Conservation (phyloP, 1,140 invertebrate genomes). For the Anoplophora glabripennis region DNA sequence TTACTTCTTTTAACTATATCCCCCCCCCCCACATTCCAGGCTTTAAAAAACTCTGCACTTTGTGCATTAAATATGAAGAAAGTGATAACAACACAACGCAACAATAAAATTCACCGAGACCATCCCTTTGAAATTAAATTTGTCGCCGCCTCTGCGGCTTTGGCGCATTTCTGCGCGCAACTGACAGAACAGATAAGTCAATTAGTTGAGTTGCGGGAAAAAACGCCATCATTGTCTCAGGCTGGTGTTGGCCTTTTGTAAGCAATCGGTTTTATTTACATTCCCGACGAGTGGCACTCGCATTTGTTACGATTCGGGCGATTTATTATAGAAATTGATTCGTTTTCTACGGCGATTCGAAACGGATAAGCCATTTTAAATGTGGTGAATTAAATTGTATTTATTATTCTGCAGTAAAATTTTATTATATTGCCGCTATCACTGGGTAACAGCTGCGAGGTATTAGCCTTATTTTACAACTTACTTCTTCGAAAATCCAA, state of each 20-base stretch:
- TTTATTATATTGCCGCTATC: no score
- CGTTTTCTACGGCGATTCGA: constrained; percentile 9
- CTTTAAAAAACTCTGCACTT: no score
- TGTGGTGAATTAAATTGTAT: constrained; percentile 13
- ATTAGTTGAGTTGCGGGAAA: constrained; percentile 25
- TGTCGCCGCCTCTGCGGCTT: no score
- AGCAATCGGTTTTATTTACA: constrained; percentile 8
- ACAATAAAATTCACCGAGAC: no score
- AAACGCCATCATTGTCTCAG: constrained; percentile 20
- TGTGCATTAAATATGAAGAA: no score
- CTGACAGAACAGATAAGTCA: constrained; percentile 32
- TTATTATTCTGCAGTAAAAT: not conserved
- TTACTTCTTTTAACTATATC: no score
- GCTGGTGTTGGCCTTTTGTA: constrained; percentile 22
- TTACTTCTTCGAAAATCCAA: no score
- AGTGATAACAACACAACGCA: no score
- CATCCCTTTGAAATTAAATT: no score
- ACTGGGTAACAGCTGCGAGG: no score
- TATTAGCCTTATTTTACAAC: no score
- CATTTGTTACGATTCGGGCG: constrained; percentile 6
- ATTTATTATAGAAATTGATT: constrained; percentile 15
- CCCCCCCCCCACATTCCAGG: no score
- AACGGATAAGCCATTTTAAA: constrained; percentile 8
- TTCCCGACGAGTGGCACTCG: constrained; percentile 5
- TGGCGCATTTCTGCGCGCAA: constrained; percentile 9